These are phyloP conservation scores for Sinocyclocheilus maitianheensis DNA, from an alignment of 2,113 vertebrate genomes.

Conservation along the genomic window DNA sequence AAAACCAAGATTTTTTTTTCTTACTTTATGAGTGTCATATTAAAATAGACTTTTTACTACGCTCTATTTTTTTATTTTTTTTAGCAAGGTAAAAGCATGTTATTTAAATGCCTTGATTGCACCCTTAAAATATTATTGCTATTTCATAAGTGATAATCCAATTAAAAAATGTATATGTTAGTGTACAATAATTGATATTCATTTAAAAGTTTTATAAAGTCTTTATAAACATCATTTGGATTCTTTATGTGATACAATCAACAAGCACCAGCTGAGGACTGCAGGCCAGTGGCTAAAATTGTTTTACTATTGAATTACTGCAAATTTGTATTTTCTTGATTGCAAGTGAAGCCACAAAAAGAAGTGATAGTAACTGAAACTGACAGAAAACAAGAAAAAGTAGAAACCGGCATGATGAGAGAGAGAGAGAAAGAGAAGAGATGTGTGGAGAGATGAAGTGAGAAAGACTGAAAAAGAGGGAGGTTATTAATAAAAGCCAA, in stretches of 20 bases:
- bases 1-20: neutral
- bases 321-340: neutral
- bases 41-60: neutral
- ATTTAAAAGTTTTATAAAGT: neutral
- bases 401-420: slow-evolving; percentile 15
- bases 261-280: neutral
- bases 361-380: slow-evolving; percentile 23
- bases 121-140: neutral
- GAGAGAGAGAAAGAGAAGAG: slow-evolving; percentile 31
- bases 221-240: neutral
- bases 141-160: neutral
- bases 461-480: slow-evolving; percentile 30
- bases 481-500: slow-evolving; percentile 42
- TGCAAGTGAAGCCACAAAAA: neutral
- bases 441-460: slow-evolving; percentile 7
- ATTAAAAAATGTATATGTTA: neutral
- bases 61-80: neutral
- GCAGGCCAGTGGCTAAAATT: neutral
- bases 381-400: slow-evolving; percentile 21
- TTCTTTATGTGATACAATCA: neutral
- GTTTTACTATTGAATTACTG: neutral
- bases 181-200: neutral
- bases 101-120: neutral
- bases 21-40: neutral
- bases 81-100: neutral